Base-by-base conservation (phyloP, 2,113 vertebrate genomes). In the Anarrhichthys ocellatus region DNA sequence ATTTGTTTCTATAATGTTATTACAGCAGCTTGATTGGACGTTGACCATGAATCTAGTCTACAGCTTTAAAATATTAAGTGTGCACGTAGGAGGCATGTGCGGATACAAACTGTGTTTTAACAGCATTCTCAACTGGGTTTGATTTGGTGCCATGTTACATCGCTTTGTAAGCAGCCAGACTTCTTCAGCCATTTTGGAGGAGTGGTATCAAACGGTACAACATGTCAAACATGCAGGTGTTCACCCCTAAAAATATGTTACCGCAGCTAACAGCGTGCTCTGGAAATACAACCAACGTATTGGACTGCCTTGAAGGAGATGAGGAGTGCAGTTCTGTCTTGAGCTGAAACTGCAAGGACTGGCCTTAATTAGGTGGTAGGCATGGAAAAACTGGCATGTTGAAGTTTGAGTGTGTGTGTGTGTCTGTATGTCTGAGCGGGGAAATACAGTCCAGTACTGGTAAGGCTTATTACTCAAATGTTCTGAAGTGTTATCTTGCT, bases 281-380 rank as follows among this genome's bases (percentile, higher is more conserved):
- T 93, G 87, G 90, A 93, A 92, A 91, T 82, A 91, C 85, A 88
- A 88, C 88, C 90, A 90, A 90, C 73, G 75, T 54, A 86, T 62
- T 87, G 88, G 89, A 80, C 80, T 92, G 85, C 89, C 90, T 94
- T 90, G 70, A 92, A 94, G 89, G 79, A 90, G 61, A 89, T 44
- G 62, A 74, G 75, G 76, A 91, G 84, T 87, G 76, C 82, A 88
- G 89, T 92, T 87, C 89, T 92, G 87, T 90, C 85, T 88, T 78
- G 81, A 89, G 82, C 86, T 76, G 86, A 90, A 91, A 89, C 90
- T 92, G 92, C 88, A 91, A 92, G 90, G 88, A 86, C 87, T 87
- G 83, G 86, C 76, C 86, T 92, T 95, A 93, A 95, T 95, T 94
- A 93, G 92, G 89, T 87, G 87, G 89, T 89, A 87, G 87, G 84